Conservation (phyloP, 2,888 invertebrate genomes). For the Eudemis profundana region DNA sequence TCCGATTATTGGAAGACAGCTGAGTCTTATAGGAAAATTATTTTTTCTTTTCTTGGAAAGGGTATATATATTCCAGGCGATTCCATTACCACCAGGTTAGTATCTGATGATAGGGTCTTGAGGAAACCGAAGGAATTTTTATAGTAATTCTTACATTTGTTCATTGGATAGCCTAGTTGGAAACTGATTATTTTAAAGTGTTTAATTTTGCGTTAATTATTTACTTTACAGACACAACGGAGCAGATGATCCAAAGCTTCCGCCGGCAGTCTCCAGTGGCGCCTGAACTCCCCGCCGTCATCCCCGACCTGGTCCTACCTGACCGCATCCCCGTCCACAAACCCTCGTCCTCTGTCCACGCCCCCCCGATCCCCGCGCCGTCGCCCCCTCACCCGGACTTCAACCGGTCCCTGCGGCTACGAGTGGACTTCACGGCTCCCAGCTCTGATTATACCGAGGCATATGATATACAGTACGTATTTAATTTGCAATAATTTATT, state of each 20-base stretch:
- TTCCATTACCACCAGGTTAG: no score
- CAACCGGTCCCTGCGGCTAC: constrained; percentile 59
- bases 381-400: constrained; percentile 56
- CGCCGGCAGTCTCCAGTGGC: constrained; percentile 17
- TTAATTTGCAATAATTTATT: no score
- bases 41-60: no score
- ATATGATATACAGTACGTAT: constrained; percentile 62
- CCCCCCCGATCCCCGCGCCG: constrained; percentile 32
- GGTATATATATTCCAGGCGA: no score
- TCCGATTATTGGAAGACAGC: no score
- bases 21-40: no score
- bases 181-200: no score
- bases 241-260: constrained; percentile 37
- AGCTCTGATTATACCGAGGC: constrained; percentile 69
- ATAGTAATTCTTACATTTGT: no score
- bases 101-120: no score
- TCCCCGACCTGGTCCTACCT: constrained; percentile 36
- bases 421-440: constrained; percentile 63
- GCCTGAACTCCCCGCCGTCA: constrained; percentile 17
- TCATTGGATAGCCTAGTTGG: no score
- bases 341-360: constrained; percentile 29
- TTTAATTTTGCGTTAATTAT: neutral
- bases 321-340: constrained; percentile 20
- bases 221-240: constrained; percentile 22
- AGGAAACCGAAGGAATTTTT: no score